A percentile compares a stretch with the other conserved stretches of the same genome.
Evolutionary conservation across 2,113 vertebrate genomes (phyloP).

Genomic region (Melanerpes formicivorus): DNA sequence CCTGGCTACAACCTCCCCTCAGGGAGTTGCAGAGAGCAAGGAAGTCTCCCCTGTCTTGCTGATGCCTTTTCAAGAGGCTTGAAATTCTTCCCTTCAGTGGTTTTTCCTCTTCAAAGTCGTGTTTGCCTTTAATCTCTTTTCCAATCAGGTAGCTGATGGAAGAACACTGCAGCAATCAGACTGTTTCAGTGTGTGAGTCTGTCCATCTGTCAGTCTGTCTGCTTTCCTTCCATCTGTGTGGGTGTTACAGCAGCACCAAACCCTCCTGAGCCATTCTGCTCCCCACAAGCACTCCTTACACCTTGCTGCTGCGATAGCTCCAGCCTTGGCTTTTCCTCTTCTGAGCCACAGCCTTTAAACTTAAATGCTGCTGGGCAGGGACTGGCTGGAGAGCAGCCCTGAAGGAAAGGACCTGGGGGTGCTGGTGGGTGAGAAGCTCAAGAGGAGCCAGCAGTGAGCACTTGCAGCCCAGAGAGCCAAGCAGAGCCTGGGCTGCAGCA

Average conservation of each 20-base stretch:
- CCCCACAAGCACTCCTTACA: not conserved
- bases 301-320: rapidly evolving
- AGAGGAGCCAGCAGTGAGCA: no score
- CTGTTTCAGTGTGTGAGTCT: not conserved
- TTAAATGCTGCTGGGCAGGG: not conserved
- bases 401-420: no score
- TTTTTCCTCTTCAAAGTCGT: not conserved
- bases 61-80: no score
- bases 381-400: no score
- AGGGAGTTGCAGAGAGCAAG: no score
- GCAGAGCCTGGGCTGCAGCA: no score
- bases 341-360: not conserved
- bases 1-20: no score
- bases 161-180: not conserved
- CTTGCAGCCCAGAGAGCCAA: no score
- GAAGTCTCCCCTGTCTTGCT: no score
- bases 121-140: not conserved
- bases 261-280: not conserved
- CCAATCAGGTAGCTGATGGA: not conserved
- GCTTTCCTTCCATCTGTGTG: not conserved
- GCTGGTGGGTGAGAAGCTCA: no score
- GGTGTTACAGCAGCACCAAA: not conserved
- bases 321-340: rapidly evolving
- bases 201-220: not conserved
- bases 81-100: no score